phyloP scores from a whole-genome alignment of 2,888 invertebrate species.

The Apeira syringaria region DNA sequence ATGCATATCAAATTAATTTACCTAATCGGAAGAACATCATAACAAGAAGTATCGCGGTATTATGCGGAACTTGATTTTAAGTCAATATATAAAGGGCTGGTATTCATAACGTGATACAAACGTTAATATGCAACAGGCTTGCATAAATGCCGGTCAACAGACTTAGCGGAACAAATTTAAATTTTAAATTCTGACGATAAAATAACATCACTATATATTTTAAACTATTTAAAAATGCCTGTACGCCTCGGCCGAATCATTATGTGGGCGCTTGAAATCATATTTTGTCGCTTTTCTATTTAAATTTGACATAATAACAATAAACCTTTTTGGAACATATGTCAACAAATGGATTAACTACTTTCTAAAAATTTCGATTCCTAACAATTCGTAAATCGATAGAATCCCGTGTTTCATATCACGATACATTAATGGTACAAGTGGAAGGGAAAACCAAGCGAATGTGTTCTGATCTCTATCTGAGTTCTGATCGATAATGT shows the following conservation, averaged over 20 bases:
- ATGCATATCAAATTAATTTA: too few species aligned
- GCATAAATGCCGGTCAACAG: constrained; percentile 2
- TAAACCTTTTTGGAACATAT: background rate
- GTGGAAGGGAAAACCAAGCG: too few species aligned
- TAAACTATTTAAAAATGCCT: constrained; percentile 5
- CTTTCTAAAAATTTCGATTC: background rate
- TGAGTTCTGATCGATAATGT: too few species aligned
- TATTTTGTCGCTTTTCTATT: constrained; percentile 11
- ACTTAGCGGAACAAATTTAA: background rate
- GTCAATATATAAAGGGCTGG: background rate
- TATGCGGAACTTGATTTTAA: background rate
- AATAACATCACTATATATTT: constrained; percentile 3
- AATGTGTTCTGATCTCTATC: too few species aligned
- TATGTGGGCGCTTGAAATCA: constrained; percentile 1
- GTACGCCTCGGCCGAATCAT: constrained; percentile 4
- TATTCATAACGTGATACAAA: background rate
- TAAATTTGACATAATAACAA: constrained; percentile 1
- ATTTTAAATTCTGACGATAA: constrained; percentile 14
- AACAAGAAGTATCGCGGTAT: too few species aligned
- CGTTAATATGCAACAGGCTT: background rate
- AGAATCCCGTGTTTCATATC: too few species aligned
- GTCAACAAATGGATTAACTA: background rate
- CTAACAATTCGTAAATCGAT: too few species aligned
- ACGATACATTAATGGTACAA: too few species aligned
- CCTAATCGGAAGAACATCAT: too few species aligned